These are phyloP conservation scores for Rhyacophila brunnea DNA, from an alignment of 1,140 invertebrate species.

Conservation along the genomic window DNA sequence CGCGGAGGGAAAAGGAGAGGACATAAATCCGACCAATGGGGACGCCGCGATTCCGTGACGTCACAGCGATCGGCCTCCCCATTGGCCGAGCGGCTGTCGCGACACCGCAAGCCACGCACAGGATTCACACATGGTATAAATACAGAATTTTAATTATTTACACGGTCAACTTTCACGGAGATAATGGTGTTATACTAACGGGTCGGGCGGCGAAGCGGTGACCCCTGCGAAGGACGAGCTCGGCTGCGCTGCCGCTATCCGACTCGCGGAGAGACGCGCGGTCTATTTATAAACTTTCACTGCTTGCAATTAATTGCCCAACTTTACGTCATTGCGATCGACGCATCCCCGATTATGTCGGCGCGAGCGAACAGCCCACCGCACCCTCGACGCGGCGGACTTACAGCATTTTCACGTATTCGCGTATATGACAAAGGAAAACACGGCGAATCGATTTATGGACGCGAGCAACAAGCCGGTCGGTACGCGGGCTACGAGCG, in stretches of 20 bases:
- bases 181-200: conserved; percentile 7
- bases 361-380: background rate
- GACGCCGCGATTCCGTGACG: conserved; percentile 6
- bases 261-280: conserved; percentile 19
- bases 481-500: conserved; percentile 8
- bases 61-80: conserved; percentile 5
- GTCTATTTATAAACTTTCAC: conserved; percentile 27
- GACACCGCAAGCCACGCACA: conserved; percentile 15
- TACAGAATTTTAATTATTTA: conserved; percentile 23
- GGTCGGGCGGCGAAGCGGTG: conserved; percentile 11
- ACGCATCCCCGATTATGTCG: conserved; percentile 1
- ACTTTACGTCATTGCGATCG: conserved; percentile 17
- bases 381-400: background rate
- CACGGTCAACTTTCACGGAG: conserved; percentile 3
- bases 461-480: conserved; percentile 9
- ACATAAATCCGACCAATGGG: conserved; percentile 11
- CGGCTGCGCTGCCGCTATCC: conserved; percentile 7
- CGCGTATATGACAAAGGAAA: conserved; percentile 10
- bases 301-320: conserved; percentile 8
- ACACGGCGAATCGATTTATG: conserved; percentile 19
- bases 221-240: conserved; percentile 18
- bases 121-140: conserved; percentile 15
- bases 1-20: conserved; percentile 6
- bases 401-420: no score
- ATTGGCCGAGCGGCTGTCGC: conserved; percentile 23